Evolutionary conservation across 2,113 vertebrate species (phyloP).

Genomic region (Trogon melanurus): DNA sequence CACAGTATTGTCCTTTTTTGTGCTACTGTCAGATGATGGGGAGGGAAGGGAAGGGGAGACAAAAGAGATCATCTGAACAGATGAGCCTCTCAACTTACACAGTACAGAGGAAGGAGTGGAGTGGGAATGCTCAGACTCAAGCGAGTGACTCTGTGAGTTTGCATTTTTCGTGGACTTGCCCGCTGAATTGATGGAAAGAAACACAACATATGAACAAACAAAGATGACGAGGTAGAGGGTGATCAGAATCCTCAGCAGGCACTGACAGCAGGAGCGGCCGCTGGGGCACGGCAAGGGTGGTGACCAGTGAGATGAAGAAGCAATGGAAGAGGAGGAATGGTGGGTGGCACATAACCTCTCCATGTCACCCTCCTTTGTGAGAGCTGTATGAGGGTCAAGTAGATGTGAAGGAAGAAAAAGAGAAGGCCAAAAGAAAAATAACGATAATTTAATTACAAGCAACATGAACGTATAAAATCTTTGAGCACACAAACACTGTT

Average conservation of each 20-base stretch:
- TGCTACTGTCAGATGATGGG: neutral
- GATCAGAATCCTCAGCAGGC: constrained; percentile 74
- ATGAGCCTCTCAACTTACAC: constrained; percentile 79
- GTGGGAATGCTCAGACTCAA: constrained; percentile 71
- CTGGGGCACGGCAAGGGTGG: constrained; percentile 74
- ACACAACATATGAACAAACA: constrained; percentile 78
- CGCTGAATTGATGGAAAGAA: constrained; percentile 78
- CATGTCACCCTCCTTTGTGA: constrained; percentile 63
- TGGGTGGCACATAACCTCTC: constrained; percentile 60
- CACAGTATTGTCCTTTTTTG: neutral
- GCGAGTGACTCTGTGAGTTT: constrained; percentile 57
- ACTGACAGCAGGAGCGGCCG: constrained; percentile 75
- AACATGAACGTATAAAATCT: constrained; percentile 26
- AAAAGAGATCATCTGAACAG: constrained; percentile 11
- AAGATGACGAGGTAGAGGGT: constrained; percentile 77
- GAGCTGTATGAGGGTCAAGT: constrained; percentile 58
- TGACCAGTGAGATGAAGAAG: constrained; percentile 71
- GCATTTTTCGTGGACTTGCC: constrained; percentile 70
- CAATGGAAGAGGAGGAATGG: constrained; percentile 62
- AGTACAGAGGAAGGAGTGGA: constrained; percentile 73
- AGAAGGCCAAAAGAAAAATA: constrained; percentile 58
- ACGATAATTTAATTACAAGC: constrained; percentile 39
- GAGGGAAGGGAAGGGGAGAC: neutral
- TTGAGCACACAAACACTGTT: constrained; percentile 2
- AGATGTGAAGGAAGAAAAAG: constrained; percentile 16